Evolutionary conservation across 2,888 invertebrate genomes (phyloP), one percentile per base, ranked within the genome.

Genomic region (Drosophila mimica): DNA sequence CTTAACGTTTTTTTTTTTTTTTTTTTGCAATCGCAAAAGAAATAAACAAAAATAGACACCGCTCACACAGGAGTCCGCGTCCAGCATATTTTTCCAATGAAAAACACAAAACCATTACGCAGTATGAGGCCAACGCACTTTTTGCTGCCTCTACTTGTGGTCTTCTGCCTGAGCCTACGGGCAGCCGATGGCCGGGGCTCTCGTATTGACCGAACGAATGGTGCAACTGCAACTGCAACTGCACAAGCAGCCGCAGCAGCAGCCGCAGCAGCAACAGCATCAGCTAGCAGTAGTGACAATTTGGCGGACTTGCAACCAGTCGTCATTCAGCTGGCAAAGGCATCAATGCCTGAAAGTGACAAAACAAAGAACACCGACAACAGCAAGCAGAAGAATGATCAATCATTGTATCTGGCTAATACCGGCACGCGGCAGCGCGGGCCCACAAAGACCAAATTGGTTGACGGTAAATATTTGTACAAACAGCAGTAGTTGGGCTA

Each of bases 321-420:
- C 52, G 75, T 59, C 66, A 70, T 78, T 70, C 79, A 80, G 58
- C 67, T 46, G 25, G 64, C 48, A 74, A 57, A 62, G 33, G 51
- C 75, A 57, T 56, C 72, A 52, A 49, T 74, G 74, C 63, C 74
- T 70, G 51, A 71, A 73, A 76, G 80, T 74, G 79, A 81, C 81
- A 70, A 79, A 86, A 66, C 87, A 90, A 74, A 93, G 94, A 69
- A 94, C 94, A 65, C 94, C 79, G 69, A 74, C 79, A 57, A 70
- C 79, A 71, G 36, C 70, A 61, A 59, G 64, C 74, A 62, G 70
- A 76, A 76, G 80, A 71, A 76, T 79, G 82, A 83, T 82, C 82
- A 82, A 82, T 82, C 82, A 82, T 75, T 71, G 71, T 74, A 70
- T 70, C 81, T 77, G 56, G 80, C 82, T 66, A 74, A 71, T 74